Evolutionary conservation across 2,113 vertebrate genomes (phyloP), one percentile per base, ranked within the genome.

Genomic region (Myocastor coypus): DNA sequence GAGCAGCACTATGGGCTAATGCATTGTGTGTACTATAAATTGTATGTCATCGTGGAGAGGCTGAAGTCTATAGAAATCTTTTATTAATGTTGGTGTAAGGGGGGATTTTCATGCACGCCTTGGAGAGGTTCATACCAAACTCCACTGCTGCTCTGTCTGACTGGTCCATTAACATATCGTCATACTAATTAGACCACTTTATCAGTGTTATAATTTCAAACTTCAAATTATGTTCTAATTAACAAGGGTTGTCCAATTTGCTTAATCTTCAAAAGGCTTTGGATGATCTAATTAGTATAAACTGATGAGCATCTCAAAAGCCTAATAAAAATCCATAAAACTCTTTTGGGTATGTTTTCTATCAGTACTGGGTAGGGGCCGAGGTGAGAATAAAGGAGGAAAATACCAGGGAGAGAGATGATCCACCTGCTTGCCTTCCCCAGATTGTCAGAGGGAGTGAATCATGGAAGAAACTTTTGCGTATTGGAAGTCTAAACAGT

Each of bases 191-290:
- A 99, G 98, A 98, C 98, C 98, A 98, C 98, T 99, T 99, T 98
- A 98, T 99, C 98, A 98, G 97, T 98, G 98, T 99, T 99, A 98
- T 98, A 98, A 99, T 99, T 99, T 99, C 98, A 98, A 99, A 99
- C 98, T 98, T 99, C 99, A 99, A 99, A 99, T 99, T 98, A 99
- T 98, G 98, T 98, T 98, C 98, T 99, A 99, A 99, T 99, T 99
- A 99, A 99, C 99, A 98, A 98, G 99, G 94, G 97, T 99, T 98
- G 98, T 99, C 98, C 99, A 98, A 99, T 99, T 99, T 99, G 98
- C 98, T 99, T 99, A 98, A 99, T 99, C 98, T 99, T 98, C 98
- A 98, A 98, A 98, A 98, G 98, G 97, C 98, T 98, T 98, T 98
- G 97, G 97, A 98, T 98, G 96, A 97, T 98, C 97, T 99, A 98